These are phyloP conservation scores for Alouatta palliata DNA, from an alignment of 2,113 vertebrate genomes.

Conservation along the genomic window DNA sequence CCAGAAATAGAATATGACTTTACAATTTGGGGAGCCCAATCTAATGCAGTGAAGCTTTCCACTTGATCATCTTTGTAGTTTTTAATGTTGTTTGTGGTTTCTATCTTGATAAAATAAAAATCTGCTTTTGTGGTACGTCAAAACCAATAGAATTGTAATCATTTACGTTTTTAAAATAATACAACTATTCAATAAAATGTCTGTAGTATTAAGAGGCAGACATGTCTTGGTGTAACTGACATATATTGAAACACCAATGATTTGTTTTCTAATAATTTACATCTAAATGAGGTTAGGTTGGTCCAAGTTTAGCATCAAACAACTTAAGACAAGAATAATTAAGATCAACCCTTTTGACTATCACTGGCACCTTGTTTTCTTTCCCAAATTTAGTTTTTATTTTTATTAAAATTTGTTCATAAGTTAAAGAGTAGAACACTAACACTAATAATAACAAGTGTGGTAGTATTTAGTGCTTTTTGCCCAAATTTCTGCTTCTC, in stretches of 20 bases:
- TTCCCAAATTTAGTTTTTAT: slow-evolving; percentile 8
- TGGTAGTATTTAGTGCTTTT: neutral
- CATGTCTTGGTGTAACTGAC: neutral
- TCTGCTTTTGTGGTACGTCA: neutral
- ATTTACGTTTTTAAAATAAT: neutral
- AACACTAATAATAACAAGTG: neutral
- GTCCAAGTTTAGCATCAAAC: neutral
- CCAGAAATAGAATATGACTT: neutral
- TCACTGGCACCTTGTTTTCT: neutral
- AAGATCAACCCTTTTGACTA: neutral
- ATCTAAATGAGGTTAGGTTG: neutral
- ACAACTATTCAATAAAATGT: neutral
- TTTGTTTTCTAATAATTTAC: slow-evolving; percentile 13
- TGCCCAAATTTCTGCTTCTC: neutral
- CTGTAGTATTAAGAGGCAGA: neutral
- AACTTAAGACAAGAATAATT: neutral
- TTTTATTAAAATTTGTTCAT: neutral
- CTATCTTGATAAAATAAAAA: neutral
- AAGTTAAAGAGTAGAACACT: neutral
- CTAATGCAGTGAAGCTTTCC: neutral
- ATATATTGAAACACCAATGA: neutral
- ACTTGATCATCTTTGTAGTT: neutral
- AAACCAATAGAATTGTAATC: neutral
- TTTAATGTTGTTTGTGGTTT: neutral
- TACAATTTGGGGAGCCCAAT: neutral